phyloP scores from a whole-genome alignment of 2,113 vertebrate species.

The Paedocypris sp. region DNA sequence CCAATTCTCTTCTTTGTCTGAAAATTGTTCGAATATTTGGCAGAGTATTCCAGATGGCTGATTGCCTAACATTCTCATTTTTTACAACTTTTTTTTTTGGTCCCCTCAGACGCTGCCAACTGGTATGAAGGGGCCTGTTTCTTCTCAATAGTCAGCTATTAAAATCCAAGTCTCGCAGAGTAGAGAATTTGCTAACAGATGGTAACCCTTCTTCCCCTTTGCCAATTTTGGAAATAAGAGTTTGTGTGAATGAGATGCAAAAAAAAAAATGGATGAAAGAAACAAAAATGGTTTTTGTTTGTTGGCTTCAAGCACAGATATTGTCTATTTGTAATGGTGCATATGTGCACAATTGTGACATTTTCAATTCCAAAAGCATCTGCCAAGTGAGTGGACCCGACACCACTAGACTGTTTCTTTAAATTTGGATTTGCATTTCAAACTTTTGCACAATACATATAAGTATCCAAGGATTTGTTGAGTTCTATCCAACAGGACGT shows the following conservation, averaged over 20 bases:
- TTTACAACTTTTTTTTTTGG: constrained; percentile 31
- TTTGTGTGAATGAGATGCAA: not conserved
- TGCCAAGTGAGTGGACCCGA: not conserved
- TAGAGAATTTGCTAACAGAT: constrained; percentile 35
- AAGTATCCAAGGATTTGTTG: not conserved
- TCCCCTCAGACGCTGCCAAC: constrained; percentile 35
- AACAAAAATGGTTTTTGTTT: constrained; percentile 3
- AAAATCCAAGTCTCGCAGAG: constrained; percentile 30
- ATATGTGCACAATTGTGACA: not conserved
- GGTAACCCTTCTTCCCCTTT: constrained; percentile 33
- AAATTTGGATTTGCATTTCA: not conserved
- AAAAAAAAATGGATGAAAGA: not conserved
- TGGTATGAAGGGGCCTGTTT: constrained; percentile 33
- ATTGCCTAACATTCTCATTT: constrained; percentile 42
- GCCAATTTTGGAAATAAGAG: constrained; percentile 28
- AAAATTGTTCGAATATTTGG: constrained; percentile 40
- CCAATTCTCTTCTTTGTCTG: constrained; percentile 38
- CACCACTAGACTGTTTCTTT: not conserved
- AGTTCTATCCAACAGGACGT: not conserved
- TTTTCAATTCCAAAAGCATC: not conserved
- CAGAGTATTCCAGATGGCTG: constrained; percentile 44
- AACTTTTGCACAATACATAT: not conserved
- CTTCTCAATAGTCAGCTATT: constrained; percentile 30
- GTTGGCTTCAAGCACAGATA: not conserved
- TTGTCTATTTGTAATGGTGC: not conserved